Base-by-base conservation (phyloP, 2,113 vertebrate genomes). In the Perca fluviatilis region DNA sequence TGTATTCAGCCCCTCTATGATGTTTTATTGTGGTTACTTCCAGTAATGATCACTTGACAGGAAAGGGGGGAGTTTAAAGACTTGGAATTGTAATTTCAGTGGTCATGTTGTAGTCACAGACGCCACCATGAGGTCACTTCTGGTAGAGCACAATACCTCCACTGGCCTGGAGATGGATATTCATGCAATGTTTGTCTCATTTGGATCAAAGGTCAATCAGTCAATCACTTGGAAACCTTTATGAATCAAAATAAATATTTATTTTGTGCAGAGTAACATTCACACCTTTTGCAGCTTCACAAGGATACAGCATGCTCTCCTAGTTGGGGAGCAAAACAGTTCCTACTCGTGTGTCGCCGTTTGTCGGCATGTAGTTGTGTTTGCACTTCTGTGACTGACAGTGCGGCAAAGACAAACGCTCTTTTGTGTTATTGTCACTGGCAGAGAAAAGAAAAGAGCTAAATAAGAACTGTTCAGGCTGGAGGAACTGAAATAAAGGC, bases 61-160 rank as follows among this genome's bases (percentile, higher is more conserved):
- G 30, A 83, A 76, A 36, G 33, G 33, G 33, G 33, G 6, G 5
- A 33, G 46, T 9, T 40, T 54, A 67, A 25, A 43, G 56, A 73
- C 2, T 61, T 76, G 58, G 16, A 49, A 14, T 15, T 36, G 23
- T 49, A 61, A 30, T 14, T 51, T 33, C 16, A 64, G 53, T 7
- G 63, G 5, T 57, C 30, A 74, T 88, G 76, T 69, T 81, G 30
- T 47, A 79, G 90, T 78, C 76, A 61, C 33, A 62, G 64, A 60
- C 53, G 74, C 92, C 94, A 80, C 82, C 93, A 0, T 79, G 85
- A 88, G 95, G 89, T 57, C 54, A 54, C 8, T 36, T 56, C 21
- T 49, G 79, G 87, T 78, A 84, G 4, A 7, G 77, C 82, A 53
- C 0, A 8, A 13, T 5, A 25, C 16, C 12, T 0, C 5, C 6